Base-by-base conservation (phyloP, 2,888 invertebrate genomes). In the Zygothrica quintamaculata region DNA sequence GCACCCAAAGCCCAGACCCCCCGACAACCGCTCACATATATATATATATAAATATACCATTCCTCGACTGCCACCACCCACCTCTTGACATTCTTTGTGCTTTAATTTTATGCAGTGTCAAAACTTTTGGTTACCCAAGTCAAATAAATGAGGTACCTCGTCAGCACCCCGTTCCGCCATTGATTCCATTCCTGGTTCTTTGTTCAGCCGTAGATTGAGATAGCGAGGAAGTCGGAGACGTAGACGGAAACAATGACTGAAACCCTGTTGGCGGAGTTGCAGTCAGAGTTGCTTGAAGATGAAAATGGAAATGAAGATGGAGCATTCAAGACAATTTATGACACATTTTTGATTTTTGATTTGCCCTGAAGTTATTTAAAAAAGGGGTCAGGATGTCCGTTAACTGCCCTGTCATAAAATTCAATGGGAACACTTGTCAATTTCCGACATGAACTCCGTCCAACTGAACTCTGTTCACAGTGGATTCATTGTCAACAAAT, bases 81-180 rank as follows among this genome's bases (percentile, higher is more conserved):
- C 36, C 15, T 6, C 16, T 22, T 12, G 11, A 15, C 25, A 12
- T 18, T 29, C 22, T 15, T 12, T 31, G 33, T 39, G 47, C 50
- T 40, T 66, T 68, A 52, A 75, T 70, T 78, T 75, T 73, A 65
- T 70, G 70, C 70, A 78, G 78, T 58, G 81, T 70, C 73, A 74
- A 73, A 58, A 47, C 33, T 29, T 25, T 36, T 52, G 51, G 16
- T 25, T 55, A 71, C 71, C 71, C 66, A 62, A 71, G 66, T 71
- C 71, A 71, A 70, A 56, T 36, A 26, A 48, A 34, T 25, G 34
- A 13, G 15, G 43, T 13, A 6, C 12, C 25, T 6, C 1, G 7
- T 8, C 8, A 12, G 11, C 7, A 7, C 3, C 11, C n/a, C 8
- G 7, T n/a, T 12, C 12, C 31, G 18, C 31, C n/a, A n/a, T 8